These are phyloP conservation scores for Periparus ater DNA, from an alignment of 2,797 vertebrate genomes.

Conservation along the genomic window DNA sequence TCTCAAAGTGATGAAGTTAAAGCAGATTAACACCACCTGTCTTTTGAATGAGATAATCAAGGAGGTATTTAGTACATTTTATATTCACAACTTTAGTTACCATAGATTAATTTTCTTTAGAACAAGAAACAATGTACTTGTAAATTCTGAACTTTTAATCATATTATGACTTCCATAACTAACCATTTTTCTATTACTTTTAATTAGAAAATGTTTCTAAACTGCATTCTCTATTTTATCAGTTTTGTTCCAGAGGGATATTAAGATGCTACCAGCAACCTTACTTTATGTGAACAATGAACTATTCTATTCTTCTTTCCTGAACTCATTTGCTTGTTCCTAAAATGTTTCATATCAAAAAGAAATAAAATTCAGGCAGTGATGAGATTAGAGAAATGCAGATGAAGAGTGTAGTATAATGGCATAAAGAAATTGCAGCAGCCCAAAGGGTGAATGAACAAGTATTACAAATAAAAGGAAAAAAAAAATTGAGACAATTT, in stretches of 20 bases:
- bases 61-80: not conserved
- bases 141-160: not conserved
- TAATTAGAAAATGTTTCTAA: not conserved
- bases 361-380: not conserved
- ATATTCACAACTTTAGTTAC: not conserved
- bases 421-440: not conserved
- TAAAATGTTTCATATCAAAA: not conserved
- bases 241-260: not conserved
- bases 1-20: not conserved
- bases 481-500: not conserved
- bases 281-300: not conserved
- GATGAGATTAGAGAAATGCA: not conserved
- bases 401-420: not conserved
- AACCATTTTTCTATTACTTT: not conserved
- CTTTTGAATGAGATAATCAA: conserved; percentile 2
- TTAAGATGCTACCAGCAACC: not conserved
- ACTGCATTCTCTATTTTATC: not conserved
- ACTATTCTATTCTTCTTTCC: not conserved
- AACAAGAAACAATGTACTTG: not conserved
- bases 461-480: not conserved
- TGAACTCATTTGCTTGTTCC: not conserved
- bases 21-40: not conserved
- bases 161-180: not conserved
- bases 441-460: not conserved
- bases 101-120: not conserved